These are phyloP conservation scores for Leptinotarsa rubiginosa DNA, from an alignment of 2,888 invertebrate species.

Conservation along the genomic window DNA sequence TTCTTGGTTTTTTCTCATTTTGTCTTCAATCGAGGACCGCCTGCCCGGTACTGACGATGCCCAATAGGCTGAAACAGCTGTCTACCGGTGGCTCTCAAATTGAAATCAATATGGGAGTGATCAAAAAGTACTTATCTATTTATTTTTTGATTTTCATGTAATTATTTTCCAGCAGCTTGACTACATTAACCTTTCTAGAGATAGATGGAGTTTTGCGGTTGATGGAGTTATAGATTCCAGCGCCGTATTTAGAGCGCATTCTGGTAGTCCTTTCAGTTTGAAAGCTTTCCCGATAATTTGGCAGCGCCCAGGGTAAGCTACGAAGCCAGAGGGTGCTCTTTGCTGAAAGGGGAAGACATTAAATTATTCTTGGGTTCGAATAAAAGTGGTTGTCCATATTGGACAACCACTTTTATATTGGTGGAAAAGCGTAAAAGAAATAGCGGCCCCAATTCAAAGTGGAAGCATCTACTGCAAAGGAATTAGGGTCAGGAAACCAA, in stretches of 20 bases:
- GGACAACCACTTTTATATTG: no score
- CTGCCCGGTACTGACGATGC: no score
- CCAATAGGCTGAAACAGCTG: no score
- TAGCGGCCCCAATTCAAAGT: no score
- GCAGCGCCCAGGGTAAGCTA: constrained; percentile 40
- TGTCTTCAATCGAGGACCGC: no score
- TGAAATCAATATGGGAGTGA: no score
- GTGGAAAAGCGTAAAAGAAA: constrained; percentile 42
- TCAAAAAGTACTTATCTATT: no score
- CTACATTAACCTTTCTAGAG: no score
- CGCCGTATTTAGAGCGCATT: constrained; percentile 39
- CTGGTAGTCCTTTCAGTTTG: constrained; percentile 34
- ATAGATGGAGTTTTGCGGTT: constrained; percentile 47
- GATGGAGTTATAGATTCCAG: constrained; percentile 42
- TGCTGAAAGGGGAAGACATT: constrained; percentile 15
- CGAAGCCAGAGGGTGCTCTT: constrained; percentile 18
- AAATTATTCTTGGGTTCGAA: constrained; percentile 14
- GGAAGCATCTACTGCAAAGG: constrained; percentile 13
- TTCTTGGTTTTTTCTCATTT: no score
- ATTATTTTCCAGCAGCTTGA: no score
- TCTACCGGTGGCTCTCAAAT: no score
- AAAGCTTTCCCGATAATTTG: constrained; percentile 45
- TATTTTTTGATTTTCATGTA: no score
- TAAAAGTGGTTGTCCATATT: not conserved
- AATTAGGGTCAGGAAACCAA: constrained; percentile 38